phyloP scores from a whole-genome alignment of 1,140 invertebrate genomes.

The Drosophila hydei region DNA sequence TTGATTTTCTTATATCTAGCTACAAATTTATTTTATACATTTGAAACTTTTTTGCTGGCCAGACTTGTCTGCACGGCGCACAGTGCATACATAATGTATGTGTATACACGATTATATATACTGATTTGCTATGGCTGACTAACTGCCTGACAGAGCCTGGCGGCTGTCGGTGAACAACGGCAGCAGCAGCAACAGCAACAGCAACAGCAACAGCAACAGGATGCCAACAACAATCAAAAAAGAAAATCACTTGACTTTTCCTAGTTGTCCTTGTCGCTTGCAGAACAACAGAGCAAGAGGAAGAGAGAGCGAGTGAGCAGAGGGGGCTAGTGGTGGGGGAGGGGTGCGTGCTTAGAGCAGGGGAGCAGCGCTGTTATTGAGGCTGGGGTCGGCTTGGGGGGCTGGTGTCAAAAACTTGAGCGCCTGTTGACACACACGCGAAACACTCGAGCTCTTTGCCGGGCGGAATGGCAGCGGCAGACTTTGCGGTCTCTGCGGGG shows the following conservation, averaged over 20 bases:
- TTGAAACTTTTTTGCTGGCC: neutral
- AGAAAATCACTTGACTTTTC: conserved; percentile 68
- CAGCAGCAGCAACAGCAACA: conserved; percentile 3
- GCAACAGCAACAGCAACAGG: conserved; percentile 24
- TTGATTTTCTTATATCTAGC: neutral
- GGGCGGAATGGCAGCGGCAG: neutral
- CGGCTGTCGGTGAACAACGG: conserved; percentile 20
- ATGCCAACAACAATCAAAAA: conserved; percentile 36
- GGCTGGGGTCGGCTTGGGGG: neutral
- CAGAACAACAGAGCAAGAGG: conserved; percentile 18
- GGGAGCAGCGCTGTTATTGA: neutral
- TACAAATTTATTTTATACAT: conserved; percentile 1
- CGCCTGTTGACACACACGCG: conserved; percentile 72
- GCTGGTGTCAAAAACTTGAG: conserved; percentile 69
- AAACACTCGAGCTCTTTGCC: conserved; percentile 41
- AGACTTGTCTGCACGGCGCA: conserved; percentile 22
- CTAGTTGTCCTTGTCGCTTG: conserved; percentile 67
- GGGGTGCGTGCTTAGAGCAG: neutral
- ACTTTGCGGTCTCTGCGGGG: conserved; percentile 23
- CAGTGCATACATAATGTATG: conserved; percentile 11
- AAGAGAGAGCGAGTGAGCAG: neutral
- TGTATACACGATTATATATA: conserved; percentile 9
- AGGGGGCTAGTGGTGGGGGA: conserved; percentile 38
- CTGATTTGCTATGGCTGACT: conserved; percentile 45
- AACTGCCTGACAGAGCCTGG: conserved; percentile 35